Evolutionary conservation across 2,113 vertebrate species (phyloP), one percentile per base, ranked within the genome.

Genomic region (Callithrix jacchus): DNA sequence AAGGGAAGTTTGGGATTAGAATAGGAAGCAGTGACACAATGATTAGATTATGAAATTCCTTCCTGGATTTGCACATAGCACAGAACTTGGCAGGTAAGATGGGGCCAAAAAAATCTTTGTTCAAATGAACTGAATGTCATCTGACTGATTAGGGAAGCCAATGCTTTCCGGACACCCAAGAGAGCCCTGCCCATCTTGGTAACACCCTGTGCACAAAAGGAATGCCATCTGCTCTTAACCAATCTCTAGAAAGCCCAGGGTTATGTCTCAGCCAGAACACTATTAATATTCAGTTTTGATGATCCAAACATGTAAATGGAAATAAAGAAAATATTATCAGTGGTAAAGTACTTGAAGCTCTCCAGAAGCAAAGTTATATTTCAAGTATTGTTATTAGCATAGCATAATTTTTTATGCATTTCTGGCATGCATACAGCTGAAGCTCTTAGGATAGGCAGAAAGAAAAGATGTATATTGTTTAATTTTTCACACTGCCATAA

Each of bases 1-100:
- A 93, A 84, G 5, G 94, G 94, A 96, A 87, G 56, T 86, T 45
- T 56, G 87, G 71, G 56, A 89, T 96, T 89, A 95, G 89, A 80
- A 66, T 87, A 96, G 94, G 94, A 96, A 96, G 66, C 49, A 47
- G 30, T 52, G 95, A 83, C 54, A 35, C 11, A 16, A 81, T 81
- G 64, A 45, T 56, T 21, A 70, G 32, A 77, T 18, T 42, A 49
- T 18, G 10, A 12, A 52, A 6, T 87, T 64, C 30, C 45, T 93
- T 93, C 93, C 90, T 96, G 89, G 82, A 87, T 68, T 73, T 91
- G 37, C 61, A 58, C 20, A 20, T 49, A 71, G 40, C 56, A 95
- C 32, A 87, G 52, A 94, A 83, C 14, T 35, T 64, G 61, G 47
- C 64, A 87, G 79, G 42, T 81, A 61, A 84, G n/a, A 76, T n/a